Evolutionary conservation across 2,797 vertebrate genomes (phyloP), one percentile per base, ranked within the genome.

Genomic region (Melanotaenia maccullochi): DNA sequence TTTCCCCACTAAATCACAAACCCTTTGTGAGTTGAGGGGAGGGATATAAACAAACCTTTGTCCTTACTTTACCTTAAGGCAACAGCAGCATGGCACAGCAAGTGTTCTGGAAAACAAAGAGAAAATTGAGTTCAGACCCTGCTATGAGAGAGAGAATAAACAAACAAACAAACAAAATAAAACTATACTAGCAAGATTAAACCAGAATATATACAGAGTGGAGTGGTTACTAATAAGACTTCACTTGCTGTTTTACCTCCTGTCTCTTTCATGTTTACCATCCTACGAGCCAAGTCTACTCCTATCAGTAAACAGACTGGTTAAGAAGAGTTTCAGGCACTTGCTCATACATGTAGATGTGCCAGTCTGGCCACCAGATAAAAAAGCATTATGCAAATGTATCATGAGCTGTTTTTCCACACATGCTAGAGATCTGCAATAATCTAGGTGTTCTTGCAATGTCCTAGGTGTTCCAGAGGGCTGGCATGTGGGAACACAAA

Each of bases 41-140:
- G 65, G 58, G 70, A 64, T 38, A 42, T 62, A 72, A 87, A 77
- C 67, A 86, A 78, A 76, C 66, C 20, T 6, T 56, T n/a, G 65
- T 64, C 83, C 74, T 82, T 16, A 86, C 71, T 55, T 80, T 85
- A 87, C 85, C 79, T 89, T 81, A 40, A 82, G 69, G 61, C 44
- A 65, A 60, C 74, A 81, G 65, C 75, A 35, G 55, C 75, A 20
- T 3, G 36, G 38, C 36, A 57, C 65, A 65, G 58, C 51, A 44
- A 38, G 47, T 54, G 65, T 61, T 75, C 76, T 74, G 79, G 61
- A 88, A 81, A 80, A 80, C 66, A 84, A 65, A 71, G 28, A 76
- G 0, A 16, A 64, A 22, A 18, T n/a, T 28, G 52, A 47, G 47
- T 52, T 57, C 73, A 73, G 24, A 60, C 44, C 35, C 40, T 33